Conservation (phyloP, 2,113 vertebrate species). For the Gavialis gangeticus region DNA sequence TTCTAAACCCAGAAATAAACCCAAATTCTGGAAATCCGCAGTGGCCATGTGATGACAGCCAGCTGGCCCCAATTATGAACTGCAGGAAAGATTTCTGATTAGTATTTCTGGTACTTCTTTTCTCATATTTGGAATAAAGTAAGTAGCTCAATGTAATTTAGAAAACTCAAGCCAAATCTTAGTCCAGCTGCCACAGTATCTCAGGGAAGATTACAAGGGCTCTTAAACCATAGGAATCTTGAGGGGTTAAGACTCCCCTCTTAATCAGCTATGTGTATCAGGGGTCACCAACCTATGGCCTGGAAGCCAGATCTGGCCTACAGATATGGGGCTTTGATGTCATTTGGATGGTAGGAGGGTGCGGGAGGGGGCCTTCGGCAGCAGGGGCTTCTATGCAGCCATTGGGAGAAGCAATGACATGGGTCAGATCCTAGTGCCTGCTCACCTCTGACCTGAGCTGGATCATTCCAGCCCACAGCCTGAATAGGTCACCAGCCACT, state of each 20-base stretch:
- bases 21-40: slow-evolving; percentile 68
- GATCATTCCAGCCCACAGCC: too few relatives aligned
- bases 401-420: too few relatives aligned
- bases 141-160: slow-evolving; percentile 71
- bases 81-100: slow-evolving; percentile 69
- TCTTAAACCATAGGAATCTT: slow-evolving; percentile 56
- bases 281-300: too few relatives aligned
- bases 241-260: not conserved
- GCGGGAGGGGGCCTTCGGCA: too few relatives aligned
- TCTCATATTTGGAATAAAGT: slow-evolving; percentile 70
- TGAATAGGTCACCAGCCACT: too few relatives aligned
- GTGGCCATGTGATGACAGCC: slow-evolving; percentile 69
- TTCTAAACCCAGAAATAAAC: slow-evolving; percentile 70
- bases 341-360: too few relatives aligned
- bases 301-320: too few relatives aligned
- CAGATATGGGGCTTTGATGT: too few relatives aligned
- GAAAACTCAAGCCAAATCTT: slow-evolving; percentile 67
- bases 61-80: slow-evolving; percentile 72
- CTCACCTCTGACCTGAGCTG: too few relatives aligned
- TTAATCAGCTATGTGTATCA: not conserved
- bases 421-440: too few relatives aligned
- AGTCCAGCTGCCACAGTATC: slow-evolving; percentile 67
- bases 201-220: slow-evolving; percentile 1
- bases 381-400: too few relatives aligned
- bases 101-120: slow-evolving; percentile 74